Evolutionary conservation across 2,113 vertebrate species (phyloP).

Genomic region (Myotis yumanensis): DNA sequence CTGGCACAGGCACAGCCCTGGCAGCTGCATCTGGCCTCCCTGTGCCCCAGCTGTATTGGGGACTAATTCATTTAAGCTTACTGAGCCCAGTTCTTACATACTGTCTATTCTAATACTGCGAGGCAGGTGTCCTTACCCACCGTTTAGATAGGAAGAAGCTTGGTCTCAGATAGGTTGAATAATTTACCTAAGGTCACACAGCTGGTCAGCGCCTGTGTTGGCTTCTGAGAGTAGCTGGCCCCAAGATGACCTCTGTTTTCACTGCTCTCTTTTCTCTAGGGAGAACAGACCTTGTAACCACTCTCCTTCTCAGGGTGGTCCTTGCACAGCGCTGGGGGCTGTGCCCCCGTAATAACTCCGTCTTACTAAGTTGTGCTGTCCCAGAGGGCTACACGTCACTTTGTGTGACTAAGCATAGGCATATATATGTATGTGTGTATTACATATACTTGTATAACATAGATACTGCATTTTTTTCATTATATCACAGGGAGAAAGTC

Average conservation of each 20-base stretch:
- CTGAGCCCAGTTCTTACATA: background rate
- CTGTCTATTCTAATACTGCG: background rate
- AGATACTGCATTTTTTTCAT: background rate
- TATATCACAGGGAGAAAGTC: background rate
- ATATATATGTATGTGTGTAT: background rate
- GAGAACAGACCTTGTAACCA: background rate
- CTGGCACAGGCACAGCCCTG: background rate
- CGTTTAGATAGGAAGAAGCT: background rate
- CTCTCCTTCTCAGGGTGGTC: accelerated
- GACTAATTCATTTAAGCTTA: background rate
- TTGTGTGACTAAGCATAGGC: background rate
- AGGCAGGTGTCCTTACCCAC: background rate
- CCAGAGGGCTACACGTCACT: background rate
- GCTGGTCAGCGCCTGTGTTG: background rate
- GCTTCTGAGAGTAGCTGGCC: background rate
- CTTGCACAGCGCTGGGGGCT: background rate
- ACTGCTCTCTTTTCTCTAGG: background rate
- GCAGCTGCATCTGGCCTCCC: background rate
- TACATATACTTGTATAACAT: background rate
- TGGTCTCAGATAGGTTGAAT: background rate
- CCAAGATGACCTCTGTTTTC: background rate
- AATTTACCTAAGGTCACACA: background rate
- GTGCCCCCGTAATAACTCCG: background rate
- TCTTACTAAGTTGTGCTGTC: background rate
- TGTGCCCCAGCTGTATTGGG: background rate